Percentiles rank a stretch among this genome's conserved stretches.
phyloP scores from a whole-genome alignment of 2,888 invertebrate genomes.

The Folsomia manolachei region DNA sequence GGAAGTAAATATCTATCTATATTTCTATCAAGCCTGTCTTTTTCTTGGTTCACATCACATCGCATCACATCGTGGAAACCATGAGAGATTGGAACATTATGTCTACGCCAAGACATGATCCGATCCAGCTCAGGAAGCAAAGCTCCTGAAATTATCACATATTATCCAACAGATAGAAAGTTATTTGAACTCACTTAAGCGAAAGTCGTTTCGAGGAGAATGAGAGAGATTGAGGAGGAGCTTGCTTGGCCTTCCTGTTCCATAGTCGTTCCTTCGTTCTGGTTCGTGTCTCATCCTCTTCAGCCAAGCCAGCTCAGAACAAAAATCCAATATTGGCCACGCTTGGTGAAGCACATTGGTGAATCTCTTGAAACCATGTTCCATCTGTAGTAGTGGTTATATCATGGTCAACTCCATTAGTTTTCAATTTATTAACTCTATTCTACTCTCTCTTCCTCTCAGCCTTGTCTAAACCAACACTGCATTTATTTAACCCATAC shows the following conservation, averaged over 20 bases:
- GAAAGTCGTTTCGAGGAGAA: background rate
- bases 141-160: slow-evolving; percentile 1
- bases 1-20: too few species aligned
- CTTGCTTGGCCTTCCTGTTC: too few species aligned
- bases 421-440: background rate
- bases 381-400: background rate
- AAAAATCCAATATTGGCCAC: slow-evolving; percentile 7
- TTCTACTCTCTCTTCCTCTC: background rate
- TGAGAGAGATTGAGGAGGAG: background rate
- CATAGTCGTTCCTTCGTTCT: background rate
- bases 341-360: background rate
- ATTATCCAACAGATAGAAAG: background rate
- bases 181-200: slow-evolving; percentile 7
- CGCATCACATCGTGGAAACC: too few species aligned
- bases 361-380: slow-evolving; percentile 1
- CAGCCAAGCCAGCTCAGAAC: too few species aligned
- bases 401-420: background rate
- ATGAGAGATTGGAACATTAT: too few species aligned
- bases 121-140: background rate
- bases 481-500: background rate
- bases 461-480: background rate
- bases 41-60: too few species aligned
- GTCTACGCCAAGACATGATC: too few species aligned
- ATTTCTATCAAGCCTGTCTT: too few species aligned
- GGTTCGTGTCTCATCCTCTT: background rate